phyloP scores from a whole-genome alignment of 2,888 invertebrate genomes.

The Eupithecia abbreviata region DNA sequence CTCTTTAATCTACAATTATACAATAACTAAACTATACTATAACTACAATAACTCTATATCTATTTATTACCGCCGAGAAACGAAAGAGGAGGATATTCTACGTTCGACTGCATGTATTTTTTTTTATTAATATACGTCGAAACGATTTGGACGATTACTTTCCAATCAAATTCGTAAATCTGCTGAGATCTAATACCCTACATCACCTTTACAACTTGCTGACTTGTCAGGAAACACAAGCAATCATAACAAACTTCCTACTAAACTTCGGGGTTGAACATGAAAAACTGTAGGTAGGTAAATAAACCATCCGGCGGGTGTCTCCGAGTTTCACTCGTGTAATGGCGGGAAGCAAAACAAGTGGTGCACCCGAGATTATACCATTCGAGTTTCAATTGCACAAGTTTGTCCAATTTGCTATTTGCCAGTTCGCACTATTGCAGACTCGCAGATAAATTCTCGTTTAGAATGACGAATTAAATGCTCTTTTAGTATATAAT shows the following conservation, averaged over 20 bases:
- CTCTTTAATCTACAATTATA: too few relatives aligned
- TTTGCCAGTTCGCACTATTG: slow-evolving; percentile 76
- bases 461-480: slow-evolving; percentile 36
- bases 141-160: neutral
- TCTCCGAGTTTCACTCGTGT: slow-evolving; percentile 69
- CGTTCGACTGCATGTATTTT: too few relatives aligned
- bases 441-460: slow-evolving; percentile 45
- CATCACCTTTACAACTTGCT: neutral
- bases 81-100: too few relatives aligned
- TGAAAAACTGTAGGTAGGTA: slow-evolving; percentile 12
- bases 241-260: neutral
- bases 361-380: slow-evolving; percentile 76
- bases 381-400: slow-evolving; percentile 80
- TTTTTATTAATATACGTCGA: too few relatives aligned
- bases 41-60: too few relatives aligned
- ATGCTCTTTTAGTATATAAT: neutral
- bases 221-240: neutral
- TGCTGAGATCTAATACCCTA: neutral
- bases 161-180: neutral
- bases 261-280: neutral
- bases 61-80: too few relatives aligned
- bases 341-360: slow-evolving; percentile 72
- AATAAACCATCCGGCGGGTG: slow-evolving; percentile 51
- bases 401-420: slow-evolving; percentile 78
- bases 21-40: too few relatives aligned